phyloP scores from a whole-genome alignment of 2,888 invertebrate genomes.

The Lithosia quadra region DNA sequence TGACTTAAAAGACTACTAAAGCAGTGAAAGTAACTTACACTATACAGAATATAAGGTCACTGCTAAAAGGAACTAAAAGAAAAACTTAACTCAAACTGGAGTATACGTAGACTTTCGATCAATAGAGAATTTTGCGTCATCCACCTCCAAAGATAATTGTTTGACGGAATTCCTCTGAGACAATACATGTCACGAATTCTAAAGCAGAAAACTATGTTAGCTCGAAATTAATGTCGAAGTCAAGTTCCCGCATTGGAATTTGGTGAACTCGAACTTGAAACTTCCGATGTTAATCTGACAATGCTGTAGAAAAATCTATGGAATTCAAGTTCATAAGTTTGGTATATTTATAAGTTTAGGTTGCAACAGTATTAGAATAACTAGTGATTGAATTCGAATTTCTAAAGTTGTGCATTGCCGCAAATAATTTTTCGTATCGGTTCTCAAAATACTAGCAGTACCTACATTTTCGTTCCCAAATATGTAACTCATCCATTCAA shows the following conservation, averaged over 20 bases:
- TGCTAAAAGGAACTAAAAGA: not conserved
- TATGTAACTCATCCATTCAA: not conserved
- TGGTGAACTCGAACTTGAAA: constrained; percentile 12
- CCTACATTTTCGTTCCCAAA: not conserved
- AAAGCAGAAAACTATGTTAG: constrained; percentile 36
- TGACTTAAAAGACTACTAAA: too few relatives aligned
- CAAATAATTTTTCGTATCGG: not conserved
- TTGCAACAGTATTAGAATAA: not conserved
- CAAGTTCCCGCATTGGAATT: constrained; percentile 28
- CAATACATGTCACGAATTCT: constrained; percentile 32
- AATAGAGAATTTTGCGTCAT: constrained; percentile 16
- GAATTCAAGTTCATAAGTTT: not conserved
- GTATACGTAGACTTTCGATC: not conserved
- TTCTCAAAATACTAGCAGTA: not conserved
- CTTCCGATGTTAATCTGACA: constrained; percentile 18
- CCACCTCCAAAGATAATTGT: constrained; percentile 22
- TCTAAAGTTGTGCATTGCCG: not conserved
- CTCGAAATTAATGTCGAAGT: constrained; percentile 29
- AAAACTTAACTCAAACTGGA: not conserved
- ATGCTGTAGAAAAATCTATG: constrained; percentile 15
- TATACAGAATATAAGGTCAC: too few relatives aligned
- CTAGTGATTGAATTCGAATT: not conserved
- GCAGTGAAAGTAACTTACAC: too few relatives aligned
- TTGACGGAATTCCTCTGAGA: constrained; percentile 33
- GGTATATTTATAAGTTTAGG: not conserved